phyloP scores from a whole-genome alignment of 2,113 vertebrate genomes.

The Pluvialis apricaria region DNA sequence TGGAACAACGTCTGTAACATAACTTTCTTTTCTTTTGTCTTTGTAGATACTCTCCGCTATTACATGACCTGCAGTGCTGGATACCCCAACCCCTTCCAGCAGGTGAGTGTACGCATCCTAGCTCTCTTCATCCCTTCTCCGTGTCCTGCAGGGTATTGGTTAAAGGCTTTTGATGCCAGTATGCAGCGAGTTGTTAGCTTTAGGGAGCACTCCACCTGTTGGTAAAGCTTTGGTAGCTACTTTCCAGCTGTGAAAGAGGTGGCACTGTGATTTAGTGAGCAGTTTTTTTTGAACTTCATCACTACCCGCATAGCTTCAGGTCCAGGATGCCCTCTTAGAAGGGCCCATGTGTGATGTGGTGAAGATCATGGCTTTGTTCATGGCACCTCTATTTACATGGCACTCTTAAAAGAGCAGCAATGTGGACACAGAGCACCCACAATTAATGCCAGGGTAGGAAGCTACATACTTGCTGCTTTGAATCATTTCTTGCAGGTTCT shows the following conservation, averaged over 20 bases:
- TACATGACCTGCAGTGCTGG: conserved; percentile 86
- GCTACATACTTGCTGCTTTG: neutral
- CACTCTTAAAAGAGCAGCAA: neutral
- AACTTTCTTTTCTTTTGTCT: conserved; percentile 7
- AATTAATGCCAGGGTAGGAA: neutral
- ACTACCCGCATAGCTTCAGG: neutral
- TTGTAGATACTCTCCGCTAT: conserved; percentile 87
- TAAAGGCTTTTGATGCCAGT: neutral
- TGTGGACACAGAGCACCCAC: neutral
- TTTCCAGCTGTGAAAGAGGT: neutral
- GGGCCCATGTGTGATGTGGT: neutral
- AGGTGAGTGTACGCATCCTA: conserved; percentile 74
- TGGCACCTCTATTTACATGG: neutral
- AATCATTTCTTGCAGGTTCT: neutral
- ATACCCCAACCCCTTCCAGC: conserved; percentile 92
- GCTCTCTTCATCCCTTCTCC: neutral
- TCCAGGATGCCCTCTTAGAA: neutral
- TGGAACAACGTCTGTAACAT: neutral
- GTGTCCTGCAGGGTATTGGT: neutral
- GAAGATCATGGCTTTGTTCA: neutral
- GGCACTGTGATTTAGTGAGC: neutral
- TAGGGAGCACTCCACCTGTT: neutral
- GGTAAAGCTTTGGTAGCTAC: neutral
- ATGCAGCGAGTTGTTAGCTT: neutral
- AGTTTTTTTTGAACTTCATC: neutral